A percentile compares a stretch with the other conserved stretches of the same genome.
These are phyloP conservation scores for Coendou prehensilis DNA, from an alignment of 2,797 vertebrate genomes.

Conservation along the genomic window DNA sequence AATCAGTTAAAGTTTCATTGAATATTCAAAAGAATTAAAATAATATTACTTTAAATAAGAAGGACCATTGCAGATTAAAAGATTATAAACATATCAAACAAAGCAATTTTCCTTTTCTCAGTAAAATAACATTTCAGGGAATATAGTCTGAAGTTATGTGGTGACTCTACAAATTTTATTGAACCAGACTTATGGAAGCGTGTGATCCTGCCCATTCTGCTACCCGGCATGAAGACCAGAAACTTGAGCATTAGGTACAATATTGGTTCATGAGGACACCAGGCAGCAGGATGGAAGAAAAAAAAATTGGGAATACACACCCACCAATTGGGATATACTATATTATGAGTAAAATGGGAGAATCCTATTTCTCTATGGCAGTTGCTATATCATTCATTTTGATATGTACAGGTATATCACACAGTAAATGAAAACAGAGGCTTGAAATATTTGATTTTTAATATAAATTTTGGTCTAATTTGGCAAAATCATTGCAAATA, in stretches of 20 bases:
- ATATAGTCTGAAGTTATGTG: neutral
- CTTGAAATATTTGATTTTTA: neutral
- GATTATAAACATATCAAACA: neutral
- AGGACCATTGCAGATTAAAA: neutral
- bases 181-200: neutral
- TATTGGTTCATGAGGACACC: neutral
- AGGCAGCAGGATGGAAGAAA: neutral
- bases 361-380: neutral
- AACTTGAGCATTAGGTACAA: neutral
- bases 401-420: neutral
- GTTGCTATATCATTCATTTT: neutral
- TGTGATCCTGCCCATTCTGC: neutral
- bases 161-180: neutral
- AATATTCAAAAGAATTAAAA: neutral
- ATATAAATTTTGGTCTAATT: neutral
- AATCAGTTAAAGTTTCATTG: neutral
- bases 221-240: neutral
- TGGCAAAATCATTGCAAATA: conserved; percentile 16
- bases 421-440: neutral
- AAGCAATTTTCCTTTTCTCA: neutral
- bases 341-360: neutral
- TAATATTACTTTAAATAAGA: neutral
- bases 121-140: neutral
- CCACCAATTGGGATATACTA: too few species aligned
- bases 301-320: neutral